Evolutionary conservation across 2,797 vertebrate genomes (phyloP).

Genomic region (Synanceia verrucosa): DNA sequence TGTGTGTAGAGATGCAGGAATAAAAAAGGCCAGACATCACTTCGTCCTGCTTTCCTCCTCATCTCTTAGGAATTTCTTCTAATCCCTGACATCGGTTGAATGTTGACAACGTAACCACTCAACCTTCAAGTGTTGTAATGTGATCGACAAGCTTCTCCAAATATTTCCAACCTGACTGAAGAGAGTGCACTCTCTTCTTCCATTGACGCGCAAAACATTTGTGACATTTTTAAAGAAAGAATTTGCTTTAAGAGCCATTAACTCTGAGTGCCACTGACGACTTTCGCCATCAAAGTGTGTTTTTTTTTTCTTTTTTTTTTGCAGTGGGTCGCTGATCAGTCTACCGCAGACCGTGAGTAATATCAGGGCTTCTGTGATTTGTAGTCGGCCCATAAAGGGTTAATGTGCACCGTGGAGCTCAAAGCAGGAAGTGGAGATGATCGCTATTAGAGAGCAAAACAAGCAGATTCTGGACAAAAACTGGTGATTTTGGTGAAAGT

Average conservation of each 20-base stretch:
- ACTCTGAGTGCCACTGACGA: no score
- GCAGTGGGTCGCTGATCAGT: no score
- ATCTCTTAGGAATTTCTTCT: slow-evolving; percentile 22
- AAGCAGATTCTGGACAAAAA: no score
- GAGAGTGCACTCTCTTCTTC: background rate
- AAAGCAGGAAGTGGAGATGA: no score
- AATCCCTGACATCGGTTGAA: slow-evolving; percentile 30
- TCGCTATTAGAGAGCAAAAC: no score
- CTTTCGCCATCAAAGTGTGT: no score
- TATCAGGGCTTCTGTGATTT: no score
- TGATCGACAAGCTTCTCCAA: slow-evolving; percentile 12
- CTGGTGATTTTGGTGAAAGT: no score
- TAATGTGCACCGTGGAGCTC: no score
- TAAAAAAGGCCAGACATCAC: slow-evolving; percentile 13
- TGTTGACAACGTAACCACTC: slow-evolving; percentile 43
- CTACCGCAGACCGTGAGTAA: no score
- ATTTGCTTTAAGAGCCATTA: slow-evolving; percentile 16
- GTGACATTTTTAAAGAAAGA: slow-evolving; percentile 5
- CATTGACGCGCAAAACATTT: background rate
- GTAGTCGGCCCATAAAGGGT: no score
- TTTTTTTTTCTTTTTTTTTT: no score
- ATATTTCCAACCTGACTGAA: slow-evolving; percentile 14
- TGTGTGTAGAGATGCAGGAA: slow-evolving; percentile 48
- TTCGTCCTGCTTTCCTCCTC: slow-evolving; percentile 27
- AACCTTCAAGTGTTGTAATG: slow-evolving; percentile 39